Evolutionary conservation across 2,888 invertebrate species (phyloP).

Genomic region (Diachrysia chrysitis): DNA sequence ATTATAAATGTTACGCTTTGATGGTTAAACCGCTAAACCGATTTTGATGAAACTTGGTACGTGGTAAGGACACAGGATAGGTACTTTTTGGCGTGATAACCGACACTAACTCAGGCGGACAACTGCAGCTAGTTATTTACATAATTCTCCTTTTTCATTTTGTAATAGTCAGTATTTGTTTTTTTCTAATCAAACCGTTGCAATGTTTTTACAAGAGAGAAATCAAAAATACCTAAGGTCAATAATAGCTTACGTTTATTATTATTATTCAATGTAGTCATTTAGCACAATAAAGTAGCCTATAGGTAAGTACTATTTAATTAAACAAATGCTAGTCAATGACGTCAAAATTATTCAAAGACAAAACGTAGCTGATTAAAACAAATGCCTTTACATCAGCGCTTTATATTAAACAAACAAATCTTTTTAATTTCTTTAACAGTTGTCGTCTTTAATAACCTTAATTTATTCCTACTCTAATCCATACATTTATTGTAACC

Average conservation of each 20-base stretch:
- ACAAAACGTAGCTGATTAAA: background rate
- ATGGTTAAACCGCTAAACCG: too few relatives aligned
- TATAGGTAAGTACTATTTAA: background rate
- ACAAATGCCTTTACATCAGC: background rate
- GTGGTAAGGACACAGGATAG: too few relatives aligned
- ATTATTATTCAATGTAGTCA: too few relatives aligned
- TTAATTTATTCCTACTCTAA: slow-evolving; percentile 63
- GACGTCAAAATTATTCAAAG: too few relatives aligned
- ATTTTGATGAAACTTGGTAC: too few relatives aligned
- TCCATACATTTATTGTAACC: slow-evolving; percentile 65
- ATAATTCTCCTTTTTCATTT: background rate
- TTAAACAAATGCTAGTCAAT: background rate
- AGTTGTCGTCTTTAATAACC: background rate
- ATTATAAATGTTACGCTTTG: too few relatives aligned
- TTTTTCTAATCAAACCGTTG: background rate
- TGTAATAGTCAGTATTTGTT: background rate
- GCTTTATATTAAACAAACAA: background rate
- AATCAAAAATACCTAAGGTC: background rate
- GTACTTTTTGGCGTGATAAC: too few relatives aligned
- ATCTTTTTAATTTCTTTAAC: slow-evolving; percentile 1
- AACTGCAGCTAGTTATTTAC: too few relatives aligned
- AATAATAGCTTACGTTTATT: background rate
- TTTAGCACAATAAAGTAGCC: background rate
- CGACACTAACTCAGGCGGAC: too few relatives aligned
- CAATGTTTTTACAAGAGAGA: background rate